Evolutionary conservation across 53 echinoderm and acorn worm species (phyloP).

Genomic region (Temnopleurus reevesii): DNA sequence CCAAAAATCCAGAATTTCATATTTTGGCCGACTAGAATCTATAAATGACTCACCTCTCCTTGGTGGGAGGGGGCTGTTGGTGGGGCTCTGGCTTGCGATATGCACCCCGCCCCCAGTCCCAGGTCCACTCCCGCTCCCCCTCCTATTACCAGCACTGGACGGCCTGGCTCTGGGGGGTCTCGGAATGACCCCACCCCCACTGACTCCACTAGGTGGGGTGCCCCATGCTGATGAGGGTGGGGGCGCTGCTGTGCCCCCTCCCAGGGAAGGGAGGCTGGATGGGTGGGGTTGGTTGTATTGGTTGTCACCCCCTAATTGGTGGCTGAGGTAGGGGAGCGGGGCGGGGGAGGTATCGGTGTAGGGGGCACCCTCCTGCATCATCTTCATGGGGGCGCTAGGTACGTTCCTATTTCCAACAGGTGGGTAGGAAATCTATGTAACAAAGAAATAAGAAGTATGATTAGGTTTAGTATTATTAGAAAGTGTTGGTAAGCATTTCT

Average conservation of each 20-base stretch:
- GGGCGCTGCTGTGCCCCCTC: constrained; percentile 32
- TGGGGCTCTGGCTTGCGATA: constrained; percentile 68
- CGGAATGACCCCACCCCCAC: constrained; percentile 72
- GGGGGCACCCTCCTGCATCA: constrained; percentile 71
- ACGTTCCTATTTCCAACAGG: constrained; percentile 83
- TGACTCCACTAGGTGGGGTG: neutral
- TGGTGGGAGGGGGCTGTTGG: constrained; percentile 83
- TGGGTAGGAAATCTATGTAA: constrained; percentile 75
- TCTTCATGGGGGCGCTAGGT: constrained; percentile 62
- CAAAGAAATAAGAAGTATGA: neutral
- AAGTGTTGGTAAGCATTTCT: no score
- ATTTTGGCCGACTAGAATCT: no score
- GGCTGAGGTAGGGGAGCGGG: constrained; percentile 60
- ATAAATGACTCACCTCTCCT: constrained; percentile 81
- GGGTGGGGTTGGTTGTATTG: constrained; percentile 28
- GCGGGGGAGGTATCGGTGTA: constrained; percentile 53
- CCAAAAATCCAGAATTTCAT: no score
- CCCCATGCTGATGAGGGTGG: constrained; percentile 67
- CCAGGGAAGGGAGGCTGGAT: constrained; percentile 16
- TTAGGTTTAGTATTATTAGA: no score
- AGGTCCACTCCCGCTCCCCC: constrained; percentile 74
- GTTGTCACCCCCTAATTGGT: constrained; percentile 5
- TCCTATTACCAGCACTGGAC: constrained; percentile 87
- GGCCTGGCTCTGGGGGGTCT: constrained; percentile 92
- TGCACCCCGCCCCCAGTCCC: constrained; percentile 51